A percentile compares a stretch with the other conserved stretches of the same genome.
phyloP scores from a whole-genome alignment of 2,113 vertebrate genomes.

The Triplophysa dalaica region DNA sequence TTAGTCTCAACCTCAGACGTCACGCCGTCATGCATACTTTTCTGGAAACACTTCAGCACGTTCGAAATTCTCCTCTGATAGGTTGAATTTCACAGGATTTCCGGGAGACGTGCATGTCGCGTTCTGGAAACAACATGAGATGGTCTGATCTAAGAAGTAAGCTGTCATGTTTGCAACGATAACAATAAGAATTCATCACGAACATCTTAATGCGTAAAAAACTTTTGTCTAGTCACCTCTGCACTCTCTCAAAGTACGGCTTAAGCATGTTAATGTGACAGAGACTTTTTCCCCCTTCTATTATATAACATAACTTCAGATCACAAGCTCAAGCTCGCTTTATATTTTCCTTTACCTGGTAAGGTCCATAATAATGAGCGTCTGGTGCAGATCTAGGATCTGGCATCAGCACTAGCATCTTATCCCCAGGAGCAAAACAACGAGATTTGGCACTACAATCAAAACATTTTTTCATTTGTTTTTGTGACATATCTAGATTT shows the following conservation, averaged over 20 bases:
- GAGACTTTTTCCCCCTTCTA: not conserved
- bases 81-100: too few species aligned
- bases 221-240: not conserved
- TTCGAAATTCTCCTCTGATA: too few species aligned
- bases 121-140: too few species aligned
- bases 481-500: not conserved
- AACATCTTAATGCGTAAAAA: too few species aligned
- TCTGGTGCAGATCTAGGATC: not conserved
- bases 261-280: slow-evolving; percentile 40
- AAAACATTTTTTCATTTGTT: not conserved
- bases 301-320: not conserved
- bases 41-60: too few species aligned
- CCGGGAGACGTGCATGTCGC: too few species aligned
- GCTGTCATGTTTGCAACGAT: too few species aligned
- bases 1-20: too few species aligned
- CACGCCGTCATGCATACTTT: too few species aligned
- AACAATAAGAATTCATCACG: too few species aligned
- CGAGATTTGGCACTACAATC: not conserved
- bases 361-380: slow-evolving; percentile 5
- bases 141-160: too few species aligned
- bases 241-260: not conserved
- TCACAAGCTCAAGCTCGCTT: slow-evolving; percentile 9
- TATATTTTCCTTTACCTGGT: not conserved
- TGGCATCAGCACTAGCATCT: too few species aligned
- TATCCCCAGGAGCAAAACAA: not conserved